Evolutionary conservation across 2,888 invertebrate genomes (phyloP), one percentile per base, ranked within the genome.

Genomic region (Sabatieria punctata): DNA sequence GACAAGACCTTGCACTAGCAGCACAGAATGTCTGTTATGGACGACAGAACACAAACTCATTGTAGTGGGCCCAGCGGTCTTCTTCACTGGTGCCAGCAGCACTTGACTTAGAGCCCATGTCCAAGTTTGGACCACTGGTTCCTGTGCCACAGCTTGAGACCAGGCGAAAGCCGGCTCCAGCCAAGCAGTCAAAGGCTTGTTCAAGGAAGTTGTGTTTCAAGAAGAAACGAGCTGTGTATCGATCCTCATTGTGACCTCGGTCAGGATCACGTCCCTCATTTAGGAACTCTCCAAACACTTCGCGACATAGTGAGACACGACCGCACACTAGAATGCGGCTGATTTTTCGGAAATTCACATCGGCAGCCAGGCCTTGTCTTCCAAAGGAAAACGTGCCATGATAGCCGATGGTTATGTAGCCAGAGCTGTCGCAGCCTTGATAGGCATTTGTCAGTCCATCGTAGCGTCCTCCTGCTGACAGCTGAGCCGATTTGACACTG

Each of bases 31-130:
- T n/a, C n/a, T 44, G 45, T 59, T 49, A 63, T 27, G 54, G 55
- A 44, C 89, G 78, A 61, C 83, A 79, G 71, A 89, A 97, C 54
- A 93, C 85, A 70, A 93, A 97, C 75, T 95, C 95, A 75, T 93
- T 93, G 77, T 95, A 97, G 70, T 97, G 95, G 71, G 93, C 89
- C 91, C 95, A 97, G 67, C 91, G 85, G 68, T 86, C 86, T 69
- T 97, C 95, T 69, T 95, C 93, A 18, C 83, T 79, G 68, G 93
- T 91, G 54, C 88, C 83, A 30, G 91, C 91, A 0, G 91, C 89
- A 64, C 93, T 93, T 23, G 47, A 26, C 19, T 18, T 46, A 11
- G 24, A 24, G 30, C 37, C 38, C 26, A 33, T 36, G n/a, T 81
- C 79, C 15, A 79, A 76, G n/a, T 63, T 57, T 27, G 83, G 81